phyloP scores from a whole-genome alignment of 2,113 vertebrate species.

The Nycticebus coucang region DNA sequence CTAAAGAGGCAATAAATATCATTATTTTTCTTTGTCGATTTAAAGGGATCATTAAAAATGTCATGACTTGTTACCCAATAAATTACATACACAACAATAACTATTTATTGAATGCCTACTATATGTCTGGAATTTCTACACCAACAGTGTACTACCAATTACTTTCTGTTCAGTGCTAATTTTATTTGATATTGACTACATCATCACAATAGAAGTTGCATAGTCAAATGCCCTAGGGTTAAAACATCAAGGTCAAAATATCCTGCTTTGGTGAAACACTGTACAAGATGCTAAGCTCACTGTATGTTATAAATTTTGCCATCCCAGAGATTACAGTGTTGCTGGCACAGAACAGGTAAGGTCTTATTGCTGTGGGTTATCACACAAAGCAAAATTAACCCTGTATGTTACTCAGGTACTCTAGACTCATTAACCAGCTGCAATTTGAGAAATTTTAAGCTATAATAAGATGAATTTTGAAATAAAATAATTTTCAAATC shows the following conservation, averaged over 20 bases:
- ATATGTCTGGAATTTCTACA: not conserved
- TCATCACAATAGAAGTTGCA: not conserved
- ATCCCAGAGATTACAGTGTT: not conserved
- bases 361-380: not conserved
- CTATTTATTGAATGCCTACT: not conserved
- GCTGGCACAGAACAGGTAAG: not conserved
- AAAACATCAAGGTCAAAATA: not conserved
- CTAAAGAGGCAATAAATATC: not conserved
- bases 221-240: not conserved
- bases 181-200: not conserved
- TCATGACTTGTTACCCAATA: not conserved
- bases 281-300: not conserved
- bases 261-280: not conserved
- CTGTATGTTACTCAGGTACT: not conserved
- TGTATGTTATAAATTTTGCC: not conserved
- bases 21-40: not conserved
- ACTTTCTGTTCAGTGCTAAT: not conserved
- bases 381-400: not conserved
- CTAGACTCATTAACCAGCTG: no score
- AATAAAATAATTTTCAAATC: not conserved
- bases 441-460: not conserved
- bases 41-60: constrained; percentile 7
- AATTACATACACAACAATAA: not conserved
- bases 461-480: not conserved
- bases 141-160: not conserved